Conservation (phyloP, 2,797 vertebrate species). For the Pampus argenteus region DNA sequence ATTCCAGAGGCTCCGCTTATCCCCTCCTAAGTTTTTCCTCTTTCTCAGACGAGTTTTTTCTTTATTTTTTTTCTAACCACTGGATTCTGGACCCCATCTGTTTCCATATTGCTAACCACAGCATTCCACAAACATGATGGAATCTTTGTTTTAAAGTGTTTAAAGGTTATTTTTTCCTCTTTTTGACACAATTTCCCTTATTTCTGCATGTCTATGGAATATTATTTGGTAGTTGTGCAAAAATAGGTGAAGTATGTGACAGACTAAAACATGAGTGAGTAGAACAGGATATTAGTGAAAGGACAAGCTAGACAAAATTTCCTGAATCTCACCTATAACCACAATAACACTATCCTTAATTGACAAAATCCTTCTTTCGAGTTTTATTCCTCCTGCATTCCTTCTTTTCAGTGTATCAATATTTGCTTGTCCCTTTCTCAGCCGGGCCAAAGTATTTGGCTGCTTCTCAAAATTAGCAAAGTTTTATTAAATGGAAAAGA, state of each 20-base stretch:
- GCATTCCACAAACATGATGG: constrained; percentile 89
- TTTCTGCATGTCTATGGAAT: constrained; percentile 73
- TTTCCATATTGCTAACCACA: constrained; percentile 88
- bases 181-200: constrained; percentile 82
- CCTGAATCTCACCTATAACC: constrained; percentile 55
- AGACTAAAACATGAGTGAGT: constrained; percentile 65
- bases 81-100: constrained; percentile 81
- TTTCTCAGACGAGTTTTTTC: constrained; percentile 78
- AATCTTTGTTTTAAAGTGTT: constrained; percentile 84
- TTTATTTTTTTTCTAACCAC: constrained; percentile 82
- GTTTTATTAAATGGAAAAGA: constrained; percentile 76
- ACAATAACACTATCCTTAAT: constrained; percentile 68
- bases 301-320: constrained; percentile 56
- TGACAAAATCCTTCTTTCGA: constrained; percentile 62
- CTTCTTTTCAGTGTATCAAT: constrained; percentile 73
- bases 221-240: constrained; percentile 58
- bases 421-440: constrained; percentile 76
- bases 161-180: constrained; percentile 75
- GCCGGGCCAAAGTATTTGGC: constrained; percentile 74
- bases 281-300: constrained; percentile 76
- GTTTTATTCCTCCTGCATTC: constrained; percentile 60
- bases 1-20: constrained; percentile 84
- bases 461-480: constrained; percentile 66
- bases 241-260: constrained; percentile 48
- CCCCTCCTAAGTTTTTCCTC: constrained; percentile 79